Conservation (phyloP, 1,140 invertebrate species). For the Apis cerana region DNA sequence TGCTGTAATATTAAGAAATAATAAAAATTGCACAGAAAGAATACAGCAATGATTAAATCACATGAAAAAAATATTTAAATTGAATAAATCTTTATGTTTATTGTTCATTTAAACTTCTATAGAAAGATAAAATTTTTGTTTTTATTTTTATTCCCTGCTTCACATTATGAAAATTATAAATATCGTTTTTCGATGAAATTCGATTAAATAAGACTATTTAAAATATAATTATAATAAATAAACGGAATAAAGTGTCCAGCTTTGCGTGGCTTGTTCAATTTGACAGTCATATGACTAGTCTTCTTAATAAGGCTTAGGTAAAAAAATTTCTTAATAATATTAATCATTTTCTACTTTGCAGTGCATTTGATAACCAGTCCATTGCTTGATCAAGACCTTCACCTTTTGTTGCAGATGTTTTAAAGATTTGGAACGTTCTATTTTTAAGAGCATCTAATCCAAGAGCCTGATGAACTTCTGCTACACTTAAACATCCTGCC, state of each 20-base stretch:
- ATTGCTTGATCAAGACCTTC: slow-evolving; percentile 99
- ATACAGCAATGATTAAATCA: background rate
- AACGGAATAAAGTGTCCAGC: slow-evolving; percentile 51
- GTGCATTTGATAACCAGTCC: slow-evolving; percentile 97
- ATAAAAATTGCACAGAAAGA: slow-evolving; percentile 6
- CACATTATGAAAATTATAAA: slow-evolving; percentile 50
- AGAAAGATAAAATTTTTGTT: slow-evolving; percentile 58
- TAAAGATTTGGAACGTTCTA: slow-evolving; percentile 99
- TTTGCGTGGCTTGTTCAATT: slow-evolving; percentile 50
- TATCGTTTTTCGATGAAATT: slow-evolving; percentile 44
- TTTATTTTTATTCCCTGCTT: slow-evolving; percentile 45
- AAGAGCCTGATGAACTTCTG: slow-evolving; percentile 98
- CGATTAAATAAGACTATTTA: slow-evolving; percentile 51
- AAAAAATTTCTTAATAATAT: slow-evolving; percentile 55
- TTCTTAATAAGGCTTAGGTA: slow-evolving; percentile 70
- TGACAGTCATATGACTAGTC: slow-evolving; percentile 76
- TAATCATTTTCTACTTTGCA: slow-evolving; percentile 92
- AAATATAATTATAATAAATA: slow-evolving; percentile 67
- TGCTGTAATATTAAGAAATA: background rate
- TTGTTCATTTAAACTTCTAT: slow-evolving; percentile 31
- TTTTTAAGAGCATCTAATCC: slow-evolving; percentile 97
- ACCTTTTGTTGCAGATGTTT: slow-evolving; percentile 99
- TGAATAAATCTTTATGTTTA: slow-evolving; percentile 44
- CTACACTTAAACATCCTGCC: slow-evolving; percentile 96
- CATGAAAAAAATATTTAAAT: slow-evolving; percentile 24